phyloP scores from a whole-genome alignment of 2,888 invertebrate genomes.

The Pelosia muscerda region DNA sequence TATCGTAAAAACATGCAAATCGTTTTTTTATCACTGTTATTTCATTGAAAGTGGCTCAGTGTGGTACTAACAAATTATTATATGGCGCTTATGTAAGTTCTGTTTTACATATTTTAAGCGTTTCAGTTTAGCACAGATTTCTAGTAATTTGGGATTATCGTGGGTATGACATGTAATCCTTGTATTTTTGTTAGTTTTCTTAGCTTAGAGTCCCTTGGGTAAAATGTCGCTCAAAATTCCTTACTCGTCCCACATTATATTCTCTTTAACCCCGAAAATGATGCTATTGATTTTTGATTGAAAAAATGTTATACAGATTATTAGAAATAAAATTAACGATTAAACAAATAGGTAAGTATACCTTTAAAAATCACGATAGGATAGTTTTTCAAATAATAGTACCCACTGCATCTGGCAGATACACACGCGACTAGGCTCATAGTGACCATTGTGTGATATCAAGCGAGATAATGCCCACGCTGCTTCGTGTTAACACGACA shows the following conservation, averaged over 20 bases:
- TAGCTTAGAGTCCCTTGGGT: no score
- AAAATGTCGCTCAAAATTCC: no score
- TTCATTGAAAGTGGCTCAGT: conserved; percentile 34
- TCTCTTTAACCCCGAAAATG: neutral
- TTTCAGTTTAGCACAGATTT: neutral
- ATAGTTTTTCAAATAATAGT: no score
- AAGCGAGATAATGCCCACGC: conserved; percentile 32
- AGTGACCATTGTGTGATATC: conserved; percentile 58
- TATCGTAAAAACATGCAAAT: conserved; percentile 62
- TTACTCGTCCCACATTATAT: no score
- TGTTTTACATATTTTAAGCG: neutral
- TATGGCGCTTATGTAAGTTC: neutral
- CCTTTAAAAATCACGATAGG: no score
- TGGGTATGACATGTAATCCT: no score
- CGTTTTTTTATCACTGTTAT: conserved; percentile 39
- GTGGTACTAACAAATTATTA: conserved; percentile 19
- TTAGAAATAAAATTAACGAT: no score
- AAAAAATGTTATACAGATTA: no score
- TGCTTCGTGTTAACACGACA: neutral
- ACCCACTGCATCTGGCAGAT: no score
- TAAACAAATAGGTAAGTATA: no score
- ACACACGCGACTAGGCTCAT: conserved; percentile 35
- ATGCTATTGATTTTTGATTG: neutral
- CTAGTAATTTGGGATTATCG: neutral
- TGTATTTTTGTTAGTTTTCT: no score